phyloP scores from a whole-genome alignment of 2,888 invertebrate genomes.

The Microplitis deprimator region DNA sequence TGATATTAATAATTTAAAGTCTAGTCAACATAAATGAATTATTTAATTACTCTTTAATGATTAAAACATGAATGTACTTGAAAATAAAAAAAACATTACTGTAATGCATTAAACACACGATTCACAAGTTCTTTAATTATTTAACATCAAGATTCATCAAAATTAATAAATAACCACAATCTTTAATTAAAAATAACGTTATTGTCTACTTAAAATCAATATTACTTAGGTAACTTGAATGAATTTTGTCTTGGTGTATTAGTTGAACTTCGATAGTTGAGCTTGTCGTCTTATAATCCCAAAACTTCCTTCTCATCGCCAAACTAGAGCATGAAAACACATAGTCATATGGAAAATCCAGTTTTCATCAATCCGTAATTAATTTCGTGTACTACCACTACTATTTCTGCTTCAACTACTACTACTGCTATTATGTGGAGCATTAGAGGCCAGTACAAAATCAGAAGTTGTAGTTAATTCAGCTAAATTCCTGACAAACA shows the following conservation, averaged over 20 bases:
- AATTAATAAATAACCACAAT: too few relatives aligned
- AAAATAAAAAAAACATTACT: too few relatives aligned
- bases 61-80: too few relatives aligned
- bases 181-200: too few relatives aligned
- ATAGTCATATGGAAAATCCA: neutral
- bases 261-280: neutral
- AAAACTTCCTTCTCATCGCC: neutral
- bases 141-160: too few relatives aligned
- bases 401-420: neutral
- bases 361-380: neutral
- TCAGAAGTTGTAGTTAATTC: neutral
- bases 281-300: neutral
- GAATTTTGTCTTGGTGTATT: neutral
- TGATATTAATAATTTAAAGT: neutral
- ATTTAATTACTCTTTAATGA: neutral
- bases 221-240: neutral
- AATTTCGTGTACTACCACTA: neutral
- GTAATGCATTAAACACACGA: too few relatives aligned
- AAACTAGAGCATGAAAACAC: neutral
- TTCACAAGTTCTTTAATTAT: too few relatives aligned
- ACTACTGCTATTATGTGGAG: neutral
- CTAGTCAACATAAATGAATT: neutral
- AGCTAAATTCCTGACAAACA: conserved; percentile 19
- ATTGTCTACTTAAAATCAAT: too few relatives aligned
- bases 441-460: neutral